Evolutionary conservation across 2,888 invertebrate genomes (phyloP), one percentile per base, ranked within the genome.

Genomic region (Napeogenes sylphis): DNA sequence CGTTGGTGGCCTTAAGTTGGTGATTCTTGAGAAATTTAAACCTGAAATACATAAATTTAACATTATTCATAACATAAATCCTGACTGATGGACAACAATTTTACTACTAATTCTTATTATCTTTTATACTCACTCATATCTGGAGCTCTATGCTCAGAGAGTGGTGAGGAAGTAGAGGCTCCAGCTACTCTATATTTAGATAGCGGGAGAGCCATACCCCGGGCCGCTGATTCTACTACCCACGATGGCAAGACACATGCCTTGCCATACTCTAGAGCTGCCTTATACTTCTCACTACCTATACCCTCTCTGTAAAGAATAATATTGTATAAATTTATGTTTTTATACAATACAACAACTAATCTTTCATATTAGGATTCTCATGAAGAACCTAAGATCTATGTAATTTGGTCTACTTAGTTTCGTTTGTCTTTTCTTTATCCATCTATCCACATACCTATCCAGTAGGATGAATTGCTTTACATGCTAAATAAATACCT

Each of bases 241-340:
- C 98, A 98, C 2, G 94, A 86, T 0, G 94, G 92, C 13, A 91
- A 88, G 0, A 98, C 93, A 73, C 97, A 96, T 47, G 93, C 91
- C 64, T 88, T 90, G 55, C 86, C 84, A 61, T 88, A 87, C 67
- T 91, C 91, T 54, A 90, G 47, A 0, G 92, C 92, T 0, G 92
- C 92, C 74, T 91, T 94, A 73, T 94, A 94, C 79, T 97, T 97
- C 53, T 95, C 94, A 58, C 96, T 95, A 69, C 92, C 86, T 2
- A 88, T 75, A 0, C 94, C 94, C 58, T 94, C 94, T 85, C 87
- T 84, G 79, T 5, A 62, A 59, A 6, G 38, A 42, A 12, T 5
- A 55, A 35, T 0, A 57, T 35, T 35, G 35, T 4, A 35, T 35
- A 35, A 35, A 5, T 35, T 35, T 35, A 35, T 35, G 2, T 6